Percentiles rank a stretch among this genome's conserved stretches.
These are phyloP conservation scores for Sipunculus nudus DNA, from an alignment of 2,888 invertebrate genomes.

Conservation along the genomic window DNA sequence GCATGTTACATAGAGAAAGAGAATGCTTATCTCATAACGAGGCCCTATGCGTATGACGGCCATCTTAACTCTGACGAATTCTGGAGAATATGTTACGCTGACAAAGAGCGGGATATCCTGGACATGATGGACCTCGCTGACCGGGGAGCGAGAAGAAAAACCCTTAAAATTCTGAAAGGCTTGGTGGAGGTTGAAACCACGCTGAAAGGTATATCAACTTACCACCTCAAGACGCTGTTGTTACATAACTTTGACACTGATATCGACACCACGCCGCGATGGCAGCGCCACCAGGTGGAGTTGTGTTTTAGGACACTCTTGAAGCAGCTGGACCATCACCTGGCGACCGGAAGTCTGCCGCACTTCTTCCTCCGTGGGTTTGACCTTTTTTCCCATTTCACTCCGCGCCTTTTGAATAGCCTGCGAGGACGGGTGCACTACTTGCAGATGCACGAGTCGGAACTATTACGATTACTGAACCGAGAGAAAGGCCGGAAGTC, in stretches of 20 bases:
- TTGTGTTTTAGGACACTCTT: slow-evolving; percentile 48
- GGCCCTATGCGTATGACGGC: slow-evolving; percentile 41
- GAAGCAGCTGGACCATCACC: slow-evolving; percentile 44
- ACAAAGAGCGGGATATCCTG: slow-evolving; percentile 41
- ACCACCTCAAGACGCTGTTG: slow-evolving; percentile 54
- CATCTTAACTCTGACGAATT: slow-evolving; percentile 41
- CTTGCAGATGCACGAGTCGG: too few species aligned
- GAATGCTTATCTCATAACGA: slow-evolving; percentile 22
- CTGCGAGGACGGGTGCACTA: slow-evolving; percentile 9
- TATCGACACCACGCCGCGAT: slow-evolving; percentile 52
- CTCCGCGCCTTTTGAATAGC: slow-evolving; percentile 2
- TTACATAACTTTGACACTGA: slow-evolving; percentile 53
- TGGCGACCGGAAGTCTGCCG: slow-evolving; percentile 42
- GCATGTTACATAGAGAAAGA: slow-evolving; percentile 14
- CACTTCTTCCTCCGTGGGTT: slow-evolving; percentile 52
- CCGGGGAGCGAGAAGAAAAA: slow-evolving; percentile 40
- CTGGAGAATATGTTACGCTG: slow-evolving; percentile 42
- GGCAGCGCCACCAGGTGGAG: slow-evolving; percentile 52
- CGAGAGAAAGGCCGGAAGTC: too few species aligned
- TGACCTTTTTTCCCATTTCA: slow-evolving; percentile 45
- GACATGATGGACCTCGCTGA: slow-evolving; percentile 44
- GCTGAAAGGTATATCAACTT: slow-evolving; percentile 42
- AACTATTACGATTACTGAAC: too few species aligned
- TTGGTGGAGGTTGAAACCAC: slow-evolving; percentile 43
- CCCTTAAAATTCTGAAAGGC: slow-evolving; percentile 41